phyloP scores from a whole-genome alignment of 1,140 invertebrate genomes.

The Ips nitidus region DNA sequence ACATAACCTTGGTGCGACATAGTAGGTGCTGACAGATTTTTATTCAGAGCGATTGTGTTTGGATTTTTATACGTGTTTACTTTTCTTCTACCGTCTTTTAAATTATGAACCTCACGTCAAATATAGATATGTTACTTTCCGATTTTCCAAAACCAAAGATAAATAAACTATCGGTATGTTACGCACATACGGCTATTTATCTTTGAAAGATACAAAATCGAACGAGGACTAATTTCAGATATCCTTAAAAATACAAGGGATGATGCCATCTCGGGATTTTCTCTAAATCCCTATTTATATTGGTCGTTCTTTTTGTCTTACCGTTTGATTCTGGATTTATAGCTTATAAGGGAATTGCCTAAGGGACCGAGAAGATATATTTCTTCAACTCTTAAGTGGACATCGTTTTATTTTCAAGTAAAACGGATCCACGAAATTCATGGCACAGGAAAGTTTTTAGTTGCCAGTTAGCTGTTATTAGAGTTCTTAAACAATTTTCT shows the following conservation, averaged over 20 bases:
- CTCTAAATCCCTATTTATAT: constrained; percentile 35
- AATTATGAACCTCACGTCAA: too few species aligned
- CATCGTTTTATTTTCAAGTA: constrained; percentile 26
- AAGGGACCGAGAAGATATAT: constrained; percentile 33
- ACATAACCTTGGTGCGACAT: constrained; percentile 6
- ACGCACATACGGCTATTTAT: constrained; percentile 1
- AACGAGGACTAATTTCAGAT: constrained; percentile 23
- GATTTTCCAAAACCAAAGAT: too few species aligned
- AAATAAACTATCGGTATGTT: too few species aligned
- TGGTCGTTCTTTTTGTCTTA: constrained; percentile 35
- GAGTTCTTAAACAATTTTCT: too few species aligned
- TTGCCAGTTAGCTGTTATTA: background rate
- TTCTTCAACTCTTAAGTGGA: constrained; percentile 33
- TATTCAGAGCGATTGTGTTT: background rate
- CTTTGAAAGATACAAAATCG: constrained; percentile 16
- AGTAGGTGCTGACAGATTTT: constrained; percentile 13
- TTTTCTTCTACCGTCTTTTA: too few species aligned
- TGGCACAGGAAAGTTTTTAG: constrained; percentile 7
- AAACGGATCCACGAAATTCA: constrained; percentile 13
- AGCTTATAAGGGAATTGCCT: constrained; percentile 36
- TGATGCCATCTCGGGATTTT: constrained; percentile 25
- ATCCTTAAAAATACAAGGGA: constrained; percentile 28
- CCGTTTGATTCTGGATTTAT: constrained; percentile 37
- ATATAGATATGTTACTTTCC: too few species aligned
- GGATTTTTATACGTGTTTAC: too few species aligned